Evolutionary conservation across 2,113 vertebrate species (phyloP), one percentile per base, ranked within the genome.

Genomic region (Microtus montanus): DNA sequence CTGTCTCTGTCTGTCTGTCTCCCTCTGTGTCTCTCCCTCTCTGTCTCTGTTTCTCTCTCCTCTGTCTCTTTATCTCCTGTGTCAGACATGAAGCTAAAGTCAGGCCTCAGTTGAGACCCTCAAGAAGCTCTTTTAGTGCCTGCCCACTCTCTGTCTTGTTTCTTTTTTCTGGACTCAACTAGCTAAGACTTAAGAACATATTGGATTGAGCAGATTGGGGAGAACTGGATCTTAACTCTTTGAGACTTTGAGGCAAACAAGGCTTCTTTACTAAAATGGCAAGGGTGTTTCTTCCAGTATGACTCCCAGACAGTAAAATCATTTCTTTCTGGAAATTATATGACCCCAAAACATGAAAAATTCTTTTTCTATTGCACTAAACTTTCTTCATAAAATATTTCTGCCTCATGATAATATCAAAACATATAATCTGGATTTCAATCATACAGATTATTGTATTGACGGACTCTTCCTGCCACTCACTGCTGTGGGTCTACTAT

Each of bases 81-180:
- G 80, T 92, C 84, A 14, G 92, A 83, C 89, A 77, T 14, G 30
- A 78, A 84, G 58, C 92, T 83, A 78, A 94, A 87, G 77, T 14
- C 22, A 80, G 85, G 71, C 64, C 82, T 82, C 90, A 82, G 89
- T 14, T 88, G 89, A 97, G 96, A 92, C 35, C 13, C 41, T 84
- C 0, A 2, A 87, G 73, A 66, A 90, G 80, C 58, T 47, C 41
- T 10, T 47, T 83, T 7, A 63, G 80, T 96, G 87, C 94, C 88
- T 63, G 66, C 87, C 92, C 84, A 7, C 54, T 96, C 89, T 91
- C 68, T 9, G 15, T 82, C 89, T 92, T 90, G 17, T 96, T 92
- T 95, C 85, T 96, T 92, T 96, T 88, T 91, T 91, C 90, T 92
- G 80, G 84, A 94, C 93, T 96, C 95, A 95, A 83, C 91, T 94